Evolutionary conservation across 2,113 vertebrate genomes (phyloP).

Genomic region (Piliocolobus tephrosceles): DNA sequence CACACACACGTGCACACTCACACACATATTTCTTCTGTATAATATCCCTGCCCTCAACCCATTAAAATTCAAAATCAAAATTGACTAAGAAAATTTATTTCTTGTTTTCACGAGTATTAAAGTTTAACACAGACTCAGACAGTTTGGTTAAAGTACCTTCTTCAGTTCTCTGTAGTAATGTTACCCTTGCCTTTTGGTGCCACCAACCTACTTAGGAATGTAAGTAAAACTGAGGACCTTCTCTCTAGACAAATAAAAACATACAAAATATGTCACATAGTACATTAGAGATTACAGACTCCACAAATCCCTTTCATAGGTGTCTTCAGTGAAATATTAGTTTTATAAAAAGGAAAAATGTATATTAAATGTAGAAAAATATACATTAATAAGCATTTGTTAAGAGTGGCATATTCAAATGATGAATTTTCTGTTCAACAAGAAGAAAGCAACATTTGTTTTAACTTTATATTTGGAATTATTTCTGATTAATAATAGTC

Average conservation of each 20-base stretch:
- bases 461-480: background rate
- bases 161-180: background rate
- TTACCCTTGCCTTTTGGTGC: background rate
- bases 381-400: background rate
- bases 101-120: background rate
- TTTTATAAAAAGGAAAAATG: background rate
- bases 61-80: background rate
- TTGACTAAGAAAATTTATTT: background rate
- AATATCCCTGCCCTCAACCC: background rate
- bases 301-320: background rate
- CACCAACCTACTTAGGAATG: background rate
- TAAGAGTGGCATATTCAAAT: background rate
- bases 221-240: background rate
- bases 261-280: background rate
- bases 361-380: background rate
- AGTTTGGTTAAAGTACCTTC: background rate
- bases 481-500: background rate
- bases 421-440: background rate
- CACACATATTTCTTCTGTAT: background rate
- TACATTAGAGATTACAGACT: background rate
- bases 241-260: background rate
- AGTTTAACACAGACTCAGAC: background rate
- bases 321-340: background rate
- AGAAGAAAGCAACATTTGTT: background rate
- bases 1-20: background rate